These are phyloP conservation scores for Eurypyga helias DNA, from an alignment of 2,113 vertebrate genomes.

Conservation along the genomic window DNA sequence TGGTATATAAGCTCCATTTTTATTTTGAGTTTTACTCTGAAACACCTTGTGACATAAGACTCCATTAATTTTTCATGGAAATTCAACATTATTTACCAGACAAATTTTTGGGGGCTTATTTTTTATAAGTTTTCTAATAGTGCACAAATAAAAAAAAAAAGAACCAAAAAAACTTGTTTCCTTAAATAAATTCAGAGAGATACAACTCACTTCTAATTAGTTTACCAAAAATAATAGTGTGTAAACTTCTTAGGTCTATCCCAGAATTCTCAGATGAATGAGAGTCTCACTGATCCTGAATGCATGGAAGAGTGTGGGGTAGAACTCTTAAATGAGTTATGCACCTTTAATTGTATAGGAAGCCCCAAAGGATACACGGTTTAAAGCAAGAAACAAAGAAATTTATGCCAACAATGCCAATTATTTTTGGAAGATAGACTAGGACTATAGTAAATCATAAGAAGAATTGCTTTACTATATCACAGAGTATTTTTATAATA, in stretches of 20 bases:
- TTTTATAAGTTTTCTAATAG: not conserved
- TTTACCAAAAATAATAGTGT: not conserved
- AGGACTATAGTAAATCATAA: constrained; percentile 1
- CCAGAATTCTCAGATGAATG: not conserved
- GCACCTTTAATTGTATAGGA: not conserved
- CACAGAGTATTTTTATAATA: not conserved
- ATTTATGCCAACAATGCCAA: not conserved
- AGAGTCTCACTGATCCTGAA: not conserved
- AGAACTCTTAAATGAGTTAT: not conserved
- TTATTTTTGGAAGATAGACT: not conserved
- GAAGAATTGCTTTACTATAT: not conserved
- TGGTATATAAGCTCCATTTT: not conserved
- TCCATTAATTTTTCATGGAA: not conserved
- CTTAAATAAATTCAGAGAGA: not conserved
- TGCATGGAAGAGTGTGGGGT: not conserved
- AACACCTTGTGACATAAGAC: not conserved
- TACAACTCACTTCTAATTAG: not conserved
- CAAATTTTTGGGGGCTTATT: accelerated
- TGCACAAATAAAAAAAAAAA: not conserved
- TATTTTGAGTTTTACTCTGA: not conserved
- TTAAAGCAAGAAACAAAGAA: not conserved
- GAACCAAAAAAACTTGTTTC: too few species aligned
- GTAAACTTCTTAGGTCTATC: not conserved
- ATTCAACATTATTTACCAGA: not conserved
- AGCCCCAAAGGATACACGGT: not conserved